phyloP scores from a whole-genome alignment of 92 coral and sea anemone genomes.

The Plumapathes pennacea region DNA sequence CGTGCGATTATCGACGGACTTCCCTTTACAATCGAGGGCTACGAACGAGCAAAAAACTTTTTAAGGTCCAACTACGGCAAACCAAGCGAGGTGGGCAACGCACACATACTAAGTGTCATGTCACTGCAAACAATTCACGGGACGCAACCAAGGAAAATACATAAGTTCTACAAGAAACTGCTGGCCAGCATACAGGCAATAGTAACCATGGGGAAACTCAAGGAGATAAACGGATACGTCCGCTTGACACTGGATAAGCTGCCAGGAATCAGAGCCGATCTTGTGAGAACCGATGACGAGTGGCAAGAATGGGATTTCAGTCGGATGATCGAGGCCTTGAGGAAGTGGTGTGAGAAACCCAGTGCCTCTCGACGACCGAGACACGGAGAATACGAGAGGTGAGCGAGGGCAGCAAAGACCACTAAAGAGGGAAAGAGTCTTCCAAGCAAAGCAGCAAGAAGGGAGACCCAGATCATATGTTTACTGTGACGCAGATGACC shows the following conservation, averaged over 20 bases:
- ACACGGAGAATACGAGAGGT: background rate
- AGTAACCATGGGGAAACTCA: slow-evolving; percentile 56
- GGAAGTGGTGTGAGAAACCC: slow-evolving; percentile 56
- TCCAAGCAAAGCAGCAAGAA: slow-evolving; percentile 6
- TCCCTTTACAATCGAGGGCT: slow-evolving; percentile 36
- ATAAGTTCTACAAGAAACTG: slow-evolving; percentile 44
- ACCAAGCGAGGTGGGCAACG: slow-evolving; percentile 55
- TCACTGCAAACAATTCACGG: slow-evolving; percentile 57
- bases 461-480: slow-evolving; percentile 10
- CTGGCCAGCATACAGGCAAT: slow-evolving; percentile 49
- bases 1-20: slow-evolving; percentile 24
- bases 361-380: slow-evolving; percentile 4
- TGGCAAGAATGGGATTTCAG: slow-evolving; percentile 64
- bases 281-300: slow-evolving; percentile 48
- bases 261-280: slow-evolving; percentile 56
- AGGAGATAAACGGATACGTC: slow-evolving; percentile 53
- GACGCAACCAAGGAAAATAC: slow-evolving; percentile 2
- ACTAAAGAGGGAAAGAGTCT: background rate
- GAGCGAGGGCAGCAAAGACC: background rate
- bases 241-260: slow-evolving; percentile 46
- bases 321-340: slow-evolving; percentile 50
- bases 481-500: slow-evolving; percentile 22
- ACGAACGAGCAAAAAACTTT: slow-evolving; percentile 56
- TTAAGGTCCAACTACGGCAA: slow-evolving; percentile 51
- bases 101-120: slow-evolving; percentile 28